Conservation (phyloP, 2,888 invertebrate species). For the Lysandra coridon region DNA sequence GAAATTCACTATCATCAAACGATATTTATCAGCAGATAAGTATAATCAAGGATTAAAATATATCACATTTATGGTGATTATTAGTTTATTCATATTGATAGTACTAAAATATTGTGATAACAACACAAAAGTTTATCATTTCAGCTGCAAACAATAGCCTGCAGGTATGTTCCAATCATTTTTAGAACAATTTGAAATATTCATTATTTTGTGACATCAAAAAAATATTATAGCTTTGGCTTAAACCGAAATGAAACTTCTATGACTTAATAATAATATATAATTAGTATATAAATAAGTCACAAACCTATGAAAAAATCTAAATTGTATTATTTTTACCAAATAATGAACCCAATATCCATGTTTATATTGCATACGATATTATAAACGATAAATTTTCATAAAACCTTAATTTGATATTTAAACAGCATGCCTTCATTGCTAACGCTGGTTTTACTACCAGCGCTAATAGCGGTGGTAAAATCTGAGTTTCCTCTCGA, state of each 20-base stretch:
- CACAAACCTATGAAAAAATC: neutral
- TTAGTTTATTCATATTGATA: slow-evolving; percentile 32
- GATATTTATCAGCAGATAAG: slow-evolving; percentile 23
- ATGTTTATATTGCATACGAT: neutral
- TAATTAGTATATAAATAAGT: no score
- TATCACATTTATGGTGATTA: slow-evolving; percentile 31
- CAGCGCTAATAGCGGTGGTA: slow-evolving; percentile 51
- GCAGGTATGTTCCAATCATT: slow-evolving; percentile 1
- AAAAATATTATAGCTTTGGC: neutral
- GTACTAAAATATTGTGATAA: neutral
- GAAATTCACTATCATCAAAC: slow-evolving; percentile 14
- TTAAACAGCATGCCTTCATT: slow-evolving; percentile 48
- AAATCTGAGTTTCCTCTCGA: slow-evolving; percentile 60
- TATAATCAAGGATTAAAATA: slow-evolving; percentile 33
- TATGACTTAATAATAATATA: neutral
- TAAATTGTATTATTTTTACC: neutral
- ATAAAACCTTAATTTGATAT: neutral
- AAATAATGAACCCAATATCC: neutral
- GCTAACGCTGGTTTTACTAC: slow-evolving; percentile 48
- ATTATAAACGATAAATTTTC: neutral
- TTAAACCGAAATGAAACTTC: neutral
- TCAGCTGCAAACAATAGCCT: neutral
- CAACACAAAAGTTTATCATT: neutral
- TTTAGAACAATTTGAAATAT: neutral
- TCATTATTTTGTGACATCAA: neutral